Conservation (phyloP, 2,888 invertebrate species). For the Drosophila phalerata region DNA sequence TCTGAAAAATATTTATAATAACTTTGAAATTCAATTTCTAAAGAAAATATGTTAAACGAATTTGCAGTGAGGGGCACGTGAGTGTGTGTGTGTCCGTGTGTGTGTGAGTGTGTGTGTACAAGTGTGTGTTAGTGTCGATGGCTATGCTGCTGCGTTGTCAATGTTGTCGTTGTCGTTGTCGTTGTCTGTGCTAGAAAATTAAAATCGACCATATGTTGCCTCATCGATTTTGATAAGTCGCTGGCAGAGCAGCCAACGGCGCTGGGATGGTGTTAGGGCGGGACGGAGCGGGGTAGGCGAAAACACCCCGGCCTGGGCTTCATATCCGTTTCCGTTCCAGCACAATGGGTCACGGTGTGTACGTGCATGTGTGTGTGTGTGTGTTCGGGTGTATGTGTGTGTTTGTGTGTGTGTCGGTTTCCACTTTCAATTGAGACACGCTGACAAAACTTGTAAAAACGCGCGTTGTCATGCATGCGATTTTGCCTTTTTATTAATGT, state of each 20-base stretch:
- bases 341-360: constrained; percentile 66
- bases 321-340: constrained; percentile 78
- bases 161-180: constrained; percentile 32
- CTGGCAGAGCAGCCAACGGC: constrained; percentile 32
- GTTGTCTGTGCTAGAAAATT: constrained; percentile 65
- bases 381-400: constrained; percentile 17
- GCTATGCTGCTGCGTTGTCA: constrained; percentile 29
- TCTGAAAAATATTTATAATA: constrained; percentile 76
- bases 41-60: constrained; percentile 80
- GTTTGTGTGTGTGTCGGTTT: constrained; percentile 24
- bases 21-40: constrained; percentile 79
- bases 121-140: constrained; percentile 43
- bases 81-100: constrained; percentile 22
- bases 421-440: constrained; percentile 72
- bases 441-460: constrained; percentile 73
- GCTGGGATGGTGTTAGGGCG: not conserved
- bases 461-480: constrained; percentile 73
- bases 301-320: constrained; percentile 55
- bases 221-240: constrained; percentile 80
- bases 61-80: constrained; percentile 40
- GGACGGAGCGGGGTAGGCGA: too few relatives aligned
- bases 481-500: constrained; percentile 71
- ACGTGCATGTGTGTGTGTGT: constrained; percentile 11
- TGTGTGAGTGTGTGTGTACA: not conserved
- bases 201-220: constrained; percentile 80